Evolutionary conservation across 2,797 vertebrate genomes (phyloP), one percentile per base, ranked within the genome.

Genomic region (Lemur catta): DNA sequence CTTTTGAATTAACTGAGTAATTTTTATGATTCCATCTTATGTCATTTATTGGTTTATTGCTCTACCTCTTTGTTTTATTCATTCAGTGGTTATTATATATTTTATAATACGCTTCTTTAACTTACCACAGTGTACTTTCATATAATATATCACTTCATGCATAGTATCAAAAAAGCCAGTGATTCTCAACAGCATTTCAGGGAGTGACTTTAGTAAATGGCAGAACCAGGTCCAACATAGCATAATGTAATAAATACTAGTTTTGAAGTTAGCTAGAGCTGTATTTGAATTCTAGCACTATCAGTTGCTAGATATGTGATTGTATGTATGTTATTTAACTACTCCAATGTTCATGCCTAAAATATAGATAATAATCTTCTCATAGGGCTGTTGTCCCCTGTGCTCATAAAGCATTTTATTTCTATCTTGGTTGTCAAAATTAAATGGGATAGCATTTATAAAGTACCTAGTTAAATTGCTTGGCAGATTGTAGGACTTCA

Each of bases 321-420:
- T 0, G 26, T 79, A 24, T 48, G 26, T n/a, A 89, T 20, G 14
- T 93, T 92, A 84, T 48, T 92, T 94, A 93, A 84, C 38, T 9
- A 57, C 48, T 93, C 46, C 48, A 75, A 41, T 48, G 87, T 93
- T 94, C 78, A 69, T 81, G 28, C n/a, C 84, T 96, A 18, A 82
- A 79, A n/a, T 61, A 2, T 74, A 30, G 61, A 50, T 71, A 81
- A 72, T 75, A 78, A 79, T 76, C 33, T 81, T 50, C n/a, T 81
- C 22, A 59, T 52, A 20, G 11, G 9, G 24, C 35, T 82, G 38
- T 80, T 80, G 30, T 88, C 48, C n/a, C 38, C 0, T 91, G 13
- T 81, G 17, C 4, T 91, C 20, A 95, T 57, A 43, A 75, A 80
- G n/a, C 15, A 46, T 91, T 96, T 88, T 26, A 85, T 96, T 92